Percentiles rank a stretch among this genome's conserved stretches.
Evolutionary conservation across 2,888 invertebrate genomes (phyloP).

Genomic region (Candidula unifasciata): DNA sequence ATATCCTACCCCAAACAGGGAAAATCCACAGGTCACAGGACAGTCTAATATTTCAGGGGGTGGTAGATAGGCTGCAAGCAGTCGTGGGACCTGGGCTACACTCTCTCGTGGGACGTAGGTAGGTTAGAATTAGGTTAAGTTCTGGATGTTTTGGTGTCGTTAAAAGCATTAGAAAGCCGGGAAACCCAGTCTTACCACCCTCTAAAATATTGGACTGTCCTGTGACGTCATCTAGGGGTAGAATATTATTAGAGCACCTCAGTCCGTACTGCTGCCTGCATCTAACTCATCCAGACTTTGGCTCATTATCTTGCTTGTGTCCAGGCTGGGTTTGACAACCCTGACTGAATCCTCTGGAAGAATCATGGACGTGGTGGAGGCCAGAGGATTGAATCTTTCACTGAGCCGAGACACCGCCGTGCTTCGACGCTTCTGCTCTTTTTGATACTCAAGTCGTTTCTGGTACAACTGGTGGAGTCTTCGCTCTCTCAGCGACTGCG

Average conservation of each 20-base stretch:
- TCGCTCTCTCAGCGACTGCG: slow-evolving; percentile 43
- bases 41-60: too few species aligned
- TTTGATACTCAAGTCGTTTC: slow-evolving; percentile 13
- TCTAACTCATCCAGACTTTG: slow-evolving; percentile 28
- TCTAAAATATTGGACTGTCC: too few species aligned
- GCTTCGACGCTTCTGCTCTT: slow-evolving; percentile 38
- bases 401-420: slow-evolving; percentile 47
- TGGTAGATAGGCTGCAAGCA: too few species aligned
- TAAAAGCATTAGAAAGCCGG: too few species aligned
- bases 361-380: slow-evolving; percentile 34
- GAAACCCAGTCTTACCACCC: too few species aligned
- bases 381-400: slow-evolving; percentile 44
- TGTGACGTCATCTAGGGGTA: too few species aligned
- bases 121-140: too few species aligned
- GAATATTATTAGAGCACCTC: background rate
- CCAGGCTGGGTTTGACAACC: slow-evolving; percentile 7
- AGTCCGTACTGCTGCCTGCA: slow-evolving; percentile 29
- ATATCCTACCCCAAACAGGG: too few species aligned
- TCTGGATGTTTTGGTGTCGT: too few species aligned
- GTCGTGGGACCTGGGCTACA: too few species aligned
- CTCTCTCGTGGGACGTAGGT: too few species aligned
- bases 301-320: background rate
- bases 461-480: slow-evolving; percentile 42
- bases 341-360: slow-evolving; percentile 29
- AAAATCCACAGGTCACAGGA: too few species aligned